Evolutionary conservation across 2,888 invertebrate genomes (phyloP).

Genomic region (Creontiades dilutus): DNA sequence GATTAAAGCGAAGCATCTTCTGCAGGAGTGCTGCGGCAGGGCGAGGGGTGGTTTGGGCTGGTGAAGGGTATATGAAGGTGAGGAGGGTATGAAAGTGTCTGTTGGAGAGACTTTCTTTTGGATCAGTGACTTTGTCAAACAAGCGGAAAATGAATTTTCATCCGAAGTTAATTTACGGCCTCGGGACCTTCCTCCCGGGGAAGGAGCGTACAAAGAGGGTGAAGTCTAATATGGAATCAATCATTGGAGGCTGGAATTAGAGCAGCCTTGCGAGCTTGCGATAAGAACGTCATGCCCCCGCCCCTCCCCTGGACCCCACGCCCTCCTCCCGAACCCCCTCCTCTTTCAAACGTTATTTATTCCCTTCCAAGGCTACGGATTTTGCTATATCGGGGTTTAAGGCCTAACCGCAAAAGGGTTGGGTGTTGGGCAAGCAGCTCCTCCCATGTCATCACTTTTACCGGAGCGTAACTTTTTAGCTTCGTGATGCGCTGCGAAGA

Average conservation of each 20-base stretch:
- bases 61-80: constrained; percentile 29
- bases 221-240: constrained; percentile 75
- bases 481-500: background rate
- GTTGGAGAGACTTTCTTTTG: constrained; percentile 66
- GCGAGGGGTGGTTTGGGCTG: background rate
- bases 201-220: constrained; percentile 66
- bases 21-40: background rate
- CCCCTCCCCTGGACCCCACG: background rate
- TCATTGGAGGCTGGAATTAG: constrained; percentile 74
- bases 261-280: constrained; percentile 72
- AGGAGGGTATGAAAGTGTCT: constrained; percentile 63
- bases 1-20: constrained; percentile 33
- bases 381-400: constrained; percentile 40
- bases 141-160: constrained; percentile 76
- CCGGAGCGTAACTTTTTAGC: constrained; percentile 10
- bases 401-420: constrained; percentile 53
- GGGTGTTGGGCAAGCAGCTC: constrained; percentile 4
- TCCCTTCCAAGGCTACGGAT: constrained; percentile 48
- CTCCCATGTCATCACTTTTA: constrained; percentile 11
- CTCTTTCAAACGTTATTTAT: constrained; percentile 56
- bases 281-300: constrained; percentile 68
- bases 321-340: constrained; percentile 3
- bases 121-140: constrained; percentile 74
- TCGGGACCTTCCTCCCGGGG: background rate
- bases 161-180: constrained; percentile 76